Evolutionary conservation across 2,113 vertebrate species (phyloP).

Genomic region (Anarhynchus alexandrinus): DNA sequence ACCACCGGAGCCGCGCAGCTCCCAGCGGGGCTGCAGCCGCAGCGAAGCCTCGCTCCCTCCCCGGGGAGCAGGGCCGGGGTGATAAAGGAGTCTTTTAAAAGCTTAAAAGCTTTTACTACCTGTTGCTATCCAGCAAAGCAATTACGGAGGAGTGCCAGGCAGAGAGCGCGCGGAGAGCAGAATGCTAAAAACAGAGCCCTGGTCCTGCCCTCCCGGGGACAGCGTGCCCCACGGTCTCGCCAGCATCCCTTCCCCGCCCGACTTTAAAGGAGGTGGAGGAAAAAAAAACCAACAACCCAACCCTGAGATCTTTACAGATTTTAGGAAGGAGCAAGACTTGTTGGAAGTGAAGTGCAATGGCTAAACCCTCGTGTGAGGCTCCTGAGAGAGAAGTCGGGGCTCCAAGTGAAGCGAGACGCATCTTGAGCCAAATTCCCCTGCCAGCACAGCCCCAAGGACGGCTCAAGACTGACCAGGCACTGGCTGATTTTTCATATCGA

Average conservation of each 20-base stretch:
- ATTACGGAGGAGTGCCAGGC: not conserved
- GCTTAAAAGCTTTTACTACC: not conserved
- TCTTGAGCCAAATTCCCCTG: not conserved
- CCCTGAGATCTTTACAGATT: not conserved
- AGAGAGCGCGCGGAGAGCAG: not conserved
- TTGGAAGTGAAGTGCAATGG: not conserved
- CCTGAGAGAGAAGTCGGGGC: not conserved
- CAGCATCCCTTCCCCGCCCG: not conserved
- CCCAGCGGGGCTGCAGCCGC: accelerated
- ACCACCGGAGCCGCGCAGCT: not conserved
- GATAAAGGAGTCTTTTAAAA: not conserved
- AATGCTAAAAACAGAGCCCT: not conserved
- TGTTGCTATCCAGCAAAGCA: not conserved
- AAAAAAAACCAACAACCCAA: too few species aligned
- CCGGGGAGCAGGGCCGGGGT: not conserved
- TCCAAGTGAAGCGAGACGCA: not conserved
- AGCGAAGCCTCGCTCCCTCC: not conserved
- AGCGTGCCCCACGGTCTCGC: accelerated
- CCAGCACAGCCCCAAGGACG: not conserved
- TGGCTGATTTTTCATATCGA: not conserved
- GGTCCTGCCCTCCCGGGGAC: not conserved
- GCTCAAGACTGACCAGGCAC: not conserved
- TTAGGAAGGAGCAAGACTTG: not conserved
- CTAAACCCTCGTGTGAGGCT: not conserved
- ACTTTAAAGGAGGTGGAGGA: too few species aligned